These are phyloP conservation scores for Monarcha castaneiventris DNA, from an alignment of 2,113 vertebrate genomes.

Conservation along the genomic window DNA sequence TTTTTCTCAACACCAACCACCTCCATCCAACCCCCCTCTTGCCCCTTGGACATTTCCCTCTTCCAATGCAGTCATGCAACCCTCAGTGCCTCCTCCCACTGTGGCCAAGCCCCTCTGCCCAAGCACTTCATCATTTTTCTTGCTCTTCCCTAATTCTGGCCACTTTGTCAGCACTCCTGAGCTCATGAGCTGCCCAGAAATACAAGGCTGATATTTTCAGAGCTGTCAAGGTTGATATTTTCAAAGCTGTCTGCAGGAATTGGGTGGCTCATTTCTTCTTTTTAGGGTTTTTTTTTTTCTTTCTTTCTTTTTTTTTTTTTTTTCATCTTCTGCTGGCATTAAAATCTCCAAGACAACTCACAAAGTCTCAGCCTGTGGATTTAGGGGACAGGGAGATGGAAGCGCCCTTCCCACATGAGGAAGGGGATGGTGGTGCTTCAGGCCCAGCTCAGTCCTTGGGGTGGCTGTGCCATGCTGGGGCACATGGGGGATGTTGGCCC, in stretches of 20 bases:
- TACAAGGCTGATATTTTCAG: background rate
- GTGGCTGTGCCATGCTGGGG: background rate
- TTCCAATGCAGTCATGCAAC: accelerated
- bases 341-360: background rate
- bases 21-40: background rate
- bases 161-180: background rate
- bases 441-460: background rate
- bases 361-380: background rate
- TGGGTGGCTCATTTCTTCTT: background rate
- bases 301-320: background rate
- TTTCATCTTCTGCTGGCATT: background rate
- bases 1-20: background rate
- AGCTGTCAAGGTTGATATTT: background rate
- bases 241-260: background rate
- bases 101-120: background rate
- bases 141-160: background rate
- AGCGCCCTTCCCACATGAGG: accelerated
- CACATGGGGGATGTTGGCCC: accelerated
- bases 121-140: background rate
- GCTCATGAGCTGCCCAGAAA: background rate
- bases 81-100: accelerated
- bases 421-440: accelerated
- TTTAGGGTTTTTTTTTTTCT: accelerated
- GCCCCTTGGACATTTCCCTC: background rate
- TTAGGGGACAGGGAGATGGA: background rate